Evolutionary conservation across 2,888 invertebrate genomes (phyloP), one percentile per base, ranked within the genome.

Genomic region (Liopterus haemorrhoidalis): DNA sequence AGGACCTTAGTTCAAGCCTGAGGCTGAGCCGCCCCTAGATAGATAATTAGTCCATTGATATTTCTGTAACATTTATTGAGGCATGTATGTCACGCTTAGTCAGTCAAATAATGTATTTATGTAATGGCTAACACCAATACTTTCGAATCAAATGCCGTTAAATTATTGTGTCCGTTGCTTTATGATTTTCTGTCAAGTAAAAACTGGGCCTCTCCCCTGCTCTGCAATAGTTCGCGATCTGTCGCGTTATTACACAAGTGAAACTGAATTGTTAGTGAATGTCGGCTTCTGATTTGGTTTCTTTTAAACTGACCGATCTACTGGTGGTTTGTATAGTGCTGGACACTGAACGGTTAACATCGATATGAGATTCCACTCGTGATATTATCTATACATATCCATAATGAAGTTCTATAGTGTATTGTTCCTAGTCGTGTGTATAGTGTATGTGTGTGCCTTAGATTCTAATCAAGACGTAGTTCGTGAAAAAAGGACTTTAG

Each of bases 401-500:
- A n/a, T n/a, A n/a, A n/a, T n/a, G n/a, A n/a, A n/a, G n/a, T n/a
- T n/a, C n/a, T n/a, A n/a, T n/a, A n/a, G n/a, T n/a, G 25, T 47
- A 20, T 22, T 42, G 18, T 25, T 12, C 18, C 18, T 33, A 9
- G 6, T 40, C 19, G 24, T 20, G 24, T 19, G 8, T 41, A 14
- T 31, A 15, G 20, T 33, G 36, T 27, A 16, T 24, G 39, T 33
- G 45, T 15, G 19, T 15, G 16, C 22, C 18, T 21, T 15, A 12
- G 11, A 37, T 28, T 15, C 19, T 19, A n/a, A 35, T 38, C 27
- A 37, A 24, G 49, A 46, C 5, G 33, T 28, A 25, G 35, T 50
- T 43, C 54, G 57, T 35, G 59, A 62, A 36, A 68, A 67, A 56
- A 53, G 69, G 51, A 68, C 66, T 35, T 57, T 69, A 36, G 68